These are phyloP conservation scores for Microcebus jonahi DNA, from an alignment of 2,113 vertebrate genomes.

Conservation along the genomic window DNA sequence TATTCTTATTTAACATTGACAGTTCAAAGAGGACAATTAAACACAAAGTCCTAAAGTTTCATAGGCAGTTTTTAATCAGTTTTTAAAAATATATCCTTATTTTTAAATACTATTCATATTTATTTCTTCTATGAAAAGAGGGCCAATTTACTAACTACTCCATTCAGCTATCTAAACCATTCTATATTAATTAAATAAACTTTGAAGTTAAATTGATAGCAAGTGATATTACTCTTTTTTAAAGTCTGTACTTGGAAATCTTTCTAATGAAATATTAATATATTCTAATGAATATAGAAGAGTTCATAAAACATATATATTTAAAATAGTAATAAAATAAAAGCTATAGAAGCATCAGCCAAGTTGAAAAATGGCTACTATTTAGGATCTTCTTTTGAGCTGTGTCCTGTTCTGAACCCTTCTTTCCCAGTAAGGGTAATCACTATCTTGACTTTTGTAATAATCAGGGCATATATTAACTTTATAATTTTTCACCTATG, in stretches of 20 bases:
- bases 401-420: accelerated
- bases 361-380: background rate
- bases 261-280: background rate
- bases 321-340: background rate
- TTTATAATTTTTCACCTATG: background rate
- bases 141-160: background rate
- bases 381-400: background rate
- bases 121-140: background rate
- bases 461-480: background rate
- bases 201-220: background rate
- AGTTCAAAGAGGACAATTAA: background rate
- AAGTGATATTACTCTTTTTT: background rate
- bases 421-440: background rate
- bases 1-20: background rate
- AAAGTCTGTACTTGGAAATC: background rate
- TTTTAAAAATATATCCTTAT: background rate
- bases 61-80: background rate
- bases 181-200: background rate
- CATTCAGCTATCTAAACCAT: background rate
- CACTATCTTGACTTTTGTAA: background rate
- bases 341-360: background rate
- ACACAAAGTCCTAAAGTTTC: background rate
- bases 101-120: background rate
- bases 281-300: background rate
- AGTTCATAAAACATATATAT: background rate